A percentile compares a stretch with the other conserved stretches of the same genome.
Conservation (phyloP, 35 echinoderm and acorn worm genomes). For the Anneissia japonica region DNA sequence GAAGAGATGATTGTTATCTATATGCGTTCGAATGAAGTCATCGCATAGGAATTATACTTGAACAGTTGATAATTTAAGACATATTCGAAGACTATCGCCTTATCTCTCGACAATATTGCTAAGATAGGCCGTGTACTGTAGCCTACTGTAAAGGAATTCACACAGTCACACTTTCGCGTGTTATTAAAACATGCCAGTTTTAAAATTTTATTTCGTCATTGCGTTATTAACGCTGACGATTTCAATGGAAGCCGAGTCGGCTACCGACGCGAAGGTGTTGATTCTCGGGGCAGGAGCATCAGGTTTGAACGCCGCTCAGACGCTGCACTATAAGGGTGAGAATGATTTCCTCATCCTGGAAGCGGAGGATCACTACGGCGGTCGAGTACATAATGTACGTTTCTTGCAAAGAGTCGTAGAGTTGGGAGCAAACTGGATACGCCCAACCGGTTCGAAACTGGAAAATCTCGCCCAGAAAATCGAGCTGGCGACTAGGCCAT, state of each 20-base stretch:
- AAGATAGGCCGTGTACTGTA: too few relatives aligned
- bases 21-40: not conserved
- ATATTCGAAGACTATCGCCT: too few relatives aligned
- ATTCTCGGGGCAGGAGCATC: constrained; percentile 4
- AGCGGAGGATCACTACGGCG: not conserved
- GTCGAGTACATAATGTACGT: not conserved
- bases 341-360: constrained; percentile 1
- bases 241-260: not conserved
- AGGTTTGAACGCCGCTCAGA: not conserved
- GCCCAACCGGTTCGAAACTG: not conserved
- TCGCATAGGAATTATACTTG: not conserved
- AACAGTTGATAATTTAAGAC: too few relatives aligned
- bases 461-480: not conserved
- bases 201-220: not conserved
- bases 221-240: not conserved
- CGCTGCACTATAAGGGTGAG: not conserved
- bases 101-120: too few relatives aligned
- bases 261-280: not conserved
- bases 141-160: too few relatives aligned
- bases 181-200: not conserved
- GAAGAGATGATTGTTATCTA: not conserved
- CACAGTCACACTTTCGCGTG: too few relatives aligned
- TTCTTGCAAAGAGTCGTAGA: not conserved
- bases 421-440: constrained; percentile 3
- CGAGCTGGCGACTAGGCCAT: not conserved